Evolutionary conservation across 1,140 invertebrate species (phyloP).

Genomic region (Bombus cullumanus): DNA sequence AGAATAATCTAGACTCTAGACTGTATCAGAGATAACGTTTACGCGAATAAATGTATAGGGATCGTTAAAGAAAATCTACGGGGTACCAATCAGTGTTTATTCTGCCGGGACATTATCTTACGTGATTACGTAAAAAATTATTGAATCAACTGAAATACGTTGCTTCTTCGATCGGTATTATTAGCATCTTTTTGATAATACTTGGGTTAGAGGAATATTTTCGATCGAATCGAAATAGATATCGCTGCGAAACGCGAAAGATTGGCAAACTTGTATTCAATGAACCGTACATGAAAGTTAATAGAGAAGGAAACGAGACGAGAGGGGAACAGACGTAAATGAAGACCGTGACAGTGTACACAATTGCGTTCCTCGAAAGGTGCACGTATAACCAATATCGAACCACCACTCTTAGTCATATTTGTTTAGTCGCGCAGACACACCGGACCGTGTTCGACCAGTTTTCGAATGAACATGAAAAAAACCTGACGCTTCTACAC

Average conservation of each 20-base stretch:
- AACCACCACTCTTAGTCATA: slow-evolving; percentile 35
- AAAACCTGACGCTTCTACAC: slow-evolving; percentile 7
- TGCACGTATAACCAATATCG: slow-evolving; percentile 31
- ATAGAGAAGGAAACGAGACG: slow-evolving; percentile 10
- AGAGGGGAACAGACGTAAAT: slow-evolving; percentile 34
- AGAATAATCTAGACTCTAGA: neutral
- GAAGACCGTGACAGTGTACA: slow-evolving; percentile 58
- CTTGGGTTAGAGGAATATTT: neutral
- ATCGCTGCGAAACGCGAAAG: neutral
- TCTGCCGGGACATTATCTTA: slow-evolving; percentile 15
- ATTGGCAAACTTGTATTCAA: neutral
- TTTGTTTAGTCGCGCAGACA: slow-evolving; percentile 57
- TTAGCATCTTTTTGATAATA: neutral
- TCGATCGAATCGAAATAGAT: neutral
- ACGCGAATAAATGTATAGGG: neutral
- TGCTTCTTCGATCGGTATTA: neutral
- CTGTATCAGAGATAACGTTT: neutral
- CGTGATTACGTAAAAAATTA: slow-evolving; percentile 36
- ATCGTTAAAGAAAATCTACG: neutral
- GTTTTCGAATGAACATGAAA: slow-evolving; percentile 27
- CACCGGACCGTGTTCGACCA: slow-evolving; percentile 43
- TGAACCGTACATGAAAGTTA: slow-evolving; percentile 29
- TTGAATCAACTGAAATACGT: slow-evolving; percentile 38
- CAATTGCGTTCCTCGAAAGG: slow-evolving; percentile 58
- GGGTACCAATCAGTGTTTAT: neutral